A percentile compares a stretch with the other conserved stretches of the same genome.
Conservation (phyloP, 2,113 vertebrate genomes). For the Mohoua ochrocephala region DNA sequence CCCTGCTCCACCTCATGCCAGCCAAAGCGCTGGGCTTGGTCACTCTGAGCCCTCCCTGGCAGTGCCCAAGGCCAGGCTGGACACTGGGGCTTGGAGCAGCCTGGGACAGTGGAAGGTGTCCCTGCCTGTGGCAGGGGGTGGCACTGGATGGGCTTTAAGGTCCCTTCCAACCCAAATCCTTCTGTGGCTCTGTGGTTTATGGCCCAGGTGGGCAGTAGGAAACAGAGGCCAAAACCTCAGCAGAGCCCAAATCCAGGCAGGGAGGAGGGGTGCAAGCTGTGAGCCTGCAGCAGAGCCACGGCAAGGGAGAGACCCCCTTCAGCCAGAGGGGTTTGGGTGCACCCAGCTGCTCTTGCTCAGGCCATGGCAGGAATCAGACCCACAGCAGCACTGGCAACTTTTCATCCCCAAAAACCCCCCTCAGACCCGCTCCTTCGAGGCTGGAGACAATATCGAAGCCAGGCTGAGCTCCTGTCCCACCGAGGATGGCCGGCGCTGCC, state of each 20-base stretch:
- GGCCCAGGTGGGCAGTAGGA: neutral
- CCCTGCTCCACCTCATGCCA: neutral
- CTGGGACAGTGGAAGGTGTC: neutral
- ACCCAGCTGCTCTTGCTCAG: neutral
- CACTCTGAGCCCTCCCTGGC: neutral
- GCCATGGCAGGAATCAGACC: no score
- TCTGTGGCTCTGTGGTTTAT: neutral
- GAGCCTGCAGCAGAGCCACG: neutral
- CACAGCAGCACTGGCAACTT: neutral
- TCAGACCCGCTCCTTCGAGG: neutral
- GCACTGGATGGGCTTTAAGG: no score
- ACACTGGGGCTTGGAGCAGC: rapidly evolving
- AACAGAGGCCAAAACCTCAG: neutral
- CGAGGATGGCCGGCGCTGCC: rapidly evolving
- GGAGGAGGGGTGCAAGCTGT: neutral
- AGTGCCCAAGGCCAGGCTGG: neutral
- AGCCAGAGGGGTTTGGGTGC: neutral
- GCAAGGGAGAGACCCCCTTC: neutral
- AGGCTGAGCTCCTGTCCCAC: neutral
- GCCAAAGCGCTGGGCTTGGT: neutral
- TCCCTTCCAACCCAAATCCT: neutral
- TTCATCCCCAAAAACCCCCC: neutral
- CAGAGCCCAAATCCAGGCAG: neutral
- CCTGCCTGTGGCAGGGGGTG: neutral
- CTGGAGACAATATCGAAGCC: neutral